Percentiles rank a stretch among this genome's conserved stretches.
These are phyloP conservation scores for Mimachlamys varia DNA, from an alignment of 2,888 invertebrate genomes.

Conservation along the genomic window DNA sequence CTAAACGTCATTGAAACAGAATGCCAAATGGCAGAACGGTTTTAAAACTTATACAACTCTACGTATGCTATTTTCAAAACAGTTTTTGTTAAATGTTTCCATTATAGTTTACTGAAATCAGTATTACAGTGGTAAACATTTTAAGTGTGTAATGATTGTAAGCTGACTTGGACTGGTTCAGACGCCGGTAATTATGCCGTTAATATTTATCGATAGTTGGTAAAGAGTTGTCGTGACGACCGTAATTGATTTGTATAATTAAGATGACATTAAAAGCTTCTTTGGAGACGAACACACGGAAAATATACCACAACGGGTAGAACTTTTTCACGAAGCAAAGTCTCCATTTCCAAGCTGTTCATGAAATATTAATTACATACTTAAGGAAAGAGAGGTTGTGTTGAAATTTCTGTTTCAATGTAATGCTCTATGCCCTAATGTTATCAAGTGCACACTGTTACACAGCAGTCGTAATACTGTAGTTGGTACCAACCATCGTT, in stretches of 20 bases:
- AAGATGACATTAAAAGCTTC: background rate
- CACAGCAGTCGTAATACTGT: no score
- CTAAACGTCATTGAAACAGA: background rate
- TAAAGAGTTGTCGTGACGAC: background rate
- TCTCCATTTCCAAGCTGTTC: background rate
- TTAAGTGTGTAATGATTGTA: background rate
- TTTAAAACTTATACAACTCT: background rate
- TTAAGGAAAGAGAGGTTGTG: background rate
- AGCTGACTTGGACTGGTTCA: background rate
- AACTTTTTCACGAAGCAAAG: background rate
- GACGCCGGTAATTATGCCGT: background rate
- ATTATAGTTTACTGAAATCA: background rate
- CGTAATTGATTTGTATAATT: background rate
- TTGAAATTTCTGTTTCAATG: no score
- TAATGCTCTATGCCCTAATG: no score
- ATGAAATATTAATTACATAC: background rate
- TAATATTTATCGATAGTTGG: constrained; percentile 11
- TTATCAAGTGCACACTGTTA: no score
- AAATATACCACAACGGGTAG: background rate
- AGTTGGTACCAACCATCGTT: no score
- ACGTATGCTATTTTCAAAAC: background rate
- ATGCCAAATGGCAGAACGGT: background rate
- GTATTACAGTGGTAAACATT: background rate
- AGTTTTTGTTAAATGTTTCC: background rate
- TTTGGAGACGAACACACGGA: background rate